Evolutionary conservation across 53 echinoderm and acorn worm genomes (phyloP).

Genomic region (Holothuria scabra): DNA sequence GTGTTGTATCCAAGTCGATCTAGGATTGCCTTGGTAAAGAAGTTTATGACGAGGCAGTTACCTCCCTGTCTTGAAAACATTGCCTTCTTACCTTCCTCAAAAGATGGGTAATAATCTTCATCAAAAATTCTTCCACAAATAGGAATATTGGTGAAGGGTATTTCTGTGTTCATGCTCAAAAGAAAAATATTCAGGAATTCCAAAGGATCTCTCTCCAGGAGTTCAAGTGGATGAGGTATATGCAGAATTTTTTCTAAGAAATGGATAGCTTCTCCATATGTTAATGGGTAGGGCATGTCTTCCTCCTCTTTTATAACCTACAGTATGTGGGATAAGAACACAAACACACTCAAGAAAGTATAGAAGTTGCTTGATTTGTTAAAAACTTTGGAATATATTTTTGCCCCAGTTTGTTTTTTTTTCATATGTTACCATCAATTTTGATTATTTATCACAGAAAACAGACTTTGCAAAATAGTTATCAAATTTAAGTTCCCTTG

Average conservation of each 20-base stretch:
- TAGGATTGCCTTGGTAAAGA: slow-evolving; percentile 4
- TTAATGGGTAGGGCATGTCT: background rate
- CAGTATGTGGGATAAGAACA: too few relatives aligned
- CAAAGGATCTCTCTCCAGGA: background rate
- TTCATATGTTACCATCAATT: too few relatives aligned
- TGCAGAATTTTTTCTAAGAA: background rate
- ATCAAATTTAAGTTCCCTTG: too few relatives aligned
- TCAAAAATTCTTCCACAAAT: background rate
- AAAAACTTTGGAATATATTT: too few relatives aligned
- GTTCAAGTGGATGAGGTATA: background rate
- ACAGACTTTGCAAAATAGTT: too few relatives aligned
- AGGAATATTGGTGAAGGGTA: slow-evolving; percentile 6
- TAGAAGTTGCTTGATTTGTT: too few relatives aligned
- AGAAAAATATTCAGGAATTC: background rate
- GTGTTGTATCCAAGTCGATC: slow-evolving; percentile 9
- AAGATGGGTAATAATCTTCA: background rate
- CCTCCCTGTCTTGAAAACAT: background rate
- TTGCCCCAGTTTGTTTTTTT: too few relatives aligned
- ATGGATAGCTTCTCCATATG: background rate
- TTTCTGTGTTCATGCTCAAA: background rate
- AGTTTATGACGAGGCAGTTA: background rate
- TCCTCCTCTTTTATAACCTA: background rate
- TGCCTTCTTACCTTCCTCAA: background rate
- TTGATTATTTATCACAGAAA: too few relatives aligned
- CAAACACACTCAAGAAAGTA: too few relatives aligned